A percentile compares a stretch with the other conserved stretches of the same genome.
These are phyloP conservation scores for Balanococcus diminutus DNA, from an alignment of 2,888 invertebrate genomes.

Conservation along the genomic window DNA sequence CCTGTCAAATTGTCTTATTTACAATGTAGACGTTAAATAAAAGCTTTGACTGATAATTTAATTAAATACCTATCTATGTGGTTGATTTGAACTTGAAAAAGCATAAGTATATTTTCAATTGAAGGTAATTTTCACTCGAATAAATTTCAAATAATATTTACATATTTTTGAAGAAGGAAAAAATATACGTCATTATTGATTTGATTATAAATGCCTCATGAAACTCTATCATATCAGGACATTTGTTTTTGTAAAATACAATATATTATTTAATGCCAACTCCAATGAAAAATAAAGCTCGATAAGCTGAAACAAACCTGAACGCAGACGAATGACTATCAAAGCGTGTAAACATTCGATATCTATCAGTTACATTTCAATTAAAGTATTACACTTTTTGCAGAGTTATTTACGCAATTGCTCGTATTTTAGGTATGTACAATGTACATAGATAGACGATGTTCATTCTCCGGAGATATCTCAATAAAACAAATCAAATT, in stretches of 20 bases:
- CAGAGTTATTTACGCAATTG: too few species aligned
- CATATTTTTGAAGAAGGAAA: too few species aligned
- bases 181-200: too few species aligned
- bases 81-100: too few species aligned
- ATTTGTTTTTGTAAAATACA: not conserved
- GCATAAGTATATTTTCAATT: too few species aligned
- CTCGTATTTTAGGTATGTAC: too few species aligned
- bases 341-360: not conserved
- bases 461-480: not conserved
- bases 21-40: not conserved
- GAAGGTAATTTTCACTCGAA: too few species aligned
- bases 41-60: not conserved
- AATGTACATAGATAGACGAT: too few species aligned
- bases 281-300: not conserved
- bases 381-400: not conserved
- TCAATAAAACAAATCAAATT: not conserved
- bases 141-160: too few species aligned
- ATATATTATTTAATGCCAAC: not conserved
- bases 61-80: too few species aligned
- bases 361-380: not conserved
- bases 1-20: not conserved
- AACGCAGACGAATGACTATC: too few species aligned
- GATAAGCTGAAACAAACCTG: not conserved
- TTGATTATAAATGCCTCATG: too few species aligned
- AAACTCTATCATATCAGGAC: not conserved